Percentiles rank a stretch among this genome's conserved stretches.
These are phyloP conservation scores for Nephrocerus scutellatus DNA, from an alignment of 2,888 invertebrate species.

Conservation along the genomic window DNA sequence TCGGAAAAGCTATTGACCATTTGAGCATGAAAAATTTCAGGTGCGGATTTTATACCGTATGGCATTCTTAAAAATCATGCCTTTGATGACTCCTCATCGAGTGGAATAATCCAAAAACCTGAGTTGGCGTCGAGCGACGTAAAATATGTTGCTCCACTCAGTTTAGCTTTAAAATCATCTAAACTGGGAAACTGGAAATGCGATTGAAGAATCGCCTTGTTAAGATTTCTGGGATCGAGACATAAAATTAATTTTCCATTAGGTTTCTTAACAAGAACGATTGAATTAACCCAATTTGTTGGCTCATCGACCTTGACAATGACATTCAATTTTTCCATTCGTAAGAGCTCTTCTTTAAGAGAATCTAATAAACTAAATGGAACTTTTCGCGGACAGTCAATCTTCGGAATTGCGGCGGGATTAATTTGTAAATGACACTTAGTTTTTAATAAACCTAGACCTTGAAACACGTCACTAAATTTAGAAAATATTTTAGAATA, in stretches of 20 bases:
- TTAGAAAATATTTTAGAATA: slow-evolving; percentile 11
- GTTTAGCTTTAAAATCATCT: too few species aligned
- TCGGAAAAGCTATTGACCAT: too few species aligned
- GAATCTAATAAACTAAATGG: slow-evolving; percentile 13
- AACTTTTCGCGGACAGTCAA: slow-evolving; percentile 16
- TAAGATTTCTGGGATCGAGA: slow-evolving; percentile 21
- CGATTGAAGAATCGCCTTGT: slow-evolving; percentile 16
- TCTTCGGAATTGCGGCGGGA: slow-evolving; percentile 4
- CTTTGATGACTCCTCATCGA: too few species aligned
- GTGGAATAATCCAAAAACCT: too few species aligned
- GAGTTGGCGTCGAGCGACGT: too few species aligned
- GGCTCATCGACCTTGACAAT: slow-evolving; percentile 17
- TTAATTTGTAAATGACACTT: slow-evolving; percentile 13
- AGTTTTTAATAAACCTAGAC: slow-evolving; percentile 16
- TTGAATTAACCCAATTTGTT: slow-evolving; percentile 21
- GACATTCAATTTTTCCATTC: slow-evolving; percentile 15
- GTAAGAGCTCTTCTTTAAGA: slow-evolving; percentile 13
- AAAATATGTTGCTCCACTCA: too few species aligned
- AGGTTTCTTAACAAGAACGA: slow-evolving; percentile 17
- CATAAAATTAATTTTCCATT: slow-evolving; percentile 19
- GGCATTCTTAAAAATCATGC: too few species aligned
- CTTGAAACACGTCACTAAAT: slow-evolving; percentile 14
- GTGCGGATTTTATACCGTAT: too few species aligned
- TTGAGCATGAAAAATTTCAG: too few species aligned
- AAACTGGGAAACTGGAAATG: too few species aligned